Evolutionary conservation across 1,140 invertebrate genomes (phyloP).

Genomic region (Oryzaephilus surinamensis): DNA sequence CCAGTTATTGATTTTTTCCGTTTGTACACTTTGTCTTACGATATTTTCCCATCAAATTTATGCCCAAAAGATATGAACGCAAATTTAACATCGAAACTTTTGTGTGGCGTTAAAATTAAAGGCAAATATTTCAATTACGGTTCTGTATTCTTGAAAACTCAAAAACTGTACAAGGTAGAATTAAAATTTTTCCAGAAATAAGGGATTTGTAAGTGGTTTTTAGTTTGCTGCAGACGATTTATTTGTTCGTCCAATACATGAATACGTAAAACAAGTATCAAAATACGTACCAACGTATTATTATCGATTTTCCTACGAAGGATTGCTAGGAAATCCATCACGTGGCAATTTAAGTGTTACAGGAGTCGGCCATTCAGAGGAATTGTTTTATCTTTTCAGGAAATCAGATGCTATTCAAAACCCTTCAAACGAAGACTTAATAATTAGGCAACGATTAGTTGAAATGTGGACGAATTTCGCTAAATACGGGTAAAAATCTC

Average conservation of each 20-base stretch:
- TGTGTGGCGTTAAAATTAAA: conserved; percentile 12
- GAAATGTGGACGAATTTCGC: no score
- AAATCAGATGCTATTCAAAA: no score
- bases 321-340: no score
- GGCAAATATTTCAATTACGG: conserved; percentile 16
- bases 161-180: conserved; percentile 13
- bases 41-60: conserved; percentile 9
- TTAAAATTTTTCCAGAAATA: not conserved
- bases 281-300: conserved; percentile 17
- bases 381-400: no score
- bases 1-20: conserved; percentile 10
- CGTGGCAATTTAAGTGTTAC: no score
- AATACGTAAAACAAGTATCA: conserved; percentile 14
- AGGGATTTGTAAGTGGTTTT: conserved; percentile 10
- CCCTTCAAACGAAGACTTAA: no score
- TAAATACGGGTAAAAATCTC: no score
- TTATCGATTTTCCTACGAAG: conserved; percentile 21
- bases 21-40: conserved; percentile 10
- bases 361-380: no score
- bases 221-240: conserved; percentile 22
- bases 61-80: conserved; percentile 20
- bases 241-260: conserved; percentile 18
- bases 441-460: no score
- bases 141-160: conserved; percentile 10
- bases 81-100: conserved; percentile 4